These are phyloP conservation scores for Eonycteris spelaea DNA, from an alignment of 2,113 vertebrate species.

Conservation along the genomic window DNA sequence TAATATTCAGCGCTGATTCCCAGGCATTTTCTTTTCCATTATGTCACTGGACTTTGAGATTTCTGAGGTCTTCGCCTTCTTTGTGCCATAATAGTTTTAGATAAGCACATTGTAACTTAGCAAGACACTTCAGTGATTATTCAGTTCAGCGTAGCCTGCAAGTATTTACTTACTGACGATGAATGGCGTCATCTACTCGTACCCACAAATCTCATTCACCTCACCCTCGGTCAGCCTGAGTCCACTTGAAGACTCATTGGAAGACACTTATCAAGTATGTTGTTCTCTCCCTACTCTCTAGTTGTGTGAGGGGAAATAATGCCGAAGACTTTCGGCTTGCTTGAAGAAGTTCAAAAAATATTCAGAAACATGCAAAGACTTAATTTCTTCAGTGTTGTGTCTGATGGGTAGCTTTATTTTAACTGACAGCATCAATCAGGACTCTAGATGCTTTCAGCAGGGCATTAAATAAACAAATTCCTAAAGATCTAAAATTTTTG, in stretches of 20 bases:
- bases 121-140: background rate
- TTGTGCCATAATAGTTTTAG: background rate
- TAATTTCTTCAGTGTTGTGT: background rate
- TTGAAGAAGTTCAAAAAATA: background rate
- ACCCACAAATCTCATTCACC: background rate
- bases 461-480: conserved; percentile 1
- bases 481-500: background rate
- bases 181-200: background rate
- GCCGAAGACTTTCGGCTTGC: background rate
- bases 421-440: background rate
- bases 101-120: background rate
- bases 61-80: background rate
- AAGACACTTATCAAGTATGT: background rate
- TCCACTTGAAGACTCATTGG: background rate
- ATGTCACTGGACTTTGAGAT: background rate
- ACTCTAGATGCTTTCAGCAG: background rate
- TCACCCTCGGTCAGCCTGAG: background rate
- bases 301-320: background rate
- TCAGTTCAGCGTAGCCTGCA: background rate
- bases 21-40: background rate
- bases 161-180: background rate
- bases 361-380: background rate
- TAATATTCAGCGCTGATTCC: background rate
- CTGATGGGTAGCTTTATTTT: background rate
- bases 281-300: background rate